These are phyloP conservation scores for Phylloscopus trochiloides DNA, from an alignment of 2,113 vertebrate genomes.

Conservation along the genomic window DNA sequence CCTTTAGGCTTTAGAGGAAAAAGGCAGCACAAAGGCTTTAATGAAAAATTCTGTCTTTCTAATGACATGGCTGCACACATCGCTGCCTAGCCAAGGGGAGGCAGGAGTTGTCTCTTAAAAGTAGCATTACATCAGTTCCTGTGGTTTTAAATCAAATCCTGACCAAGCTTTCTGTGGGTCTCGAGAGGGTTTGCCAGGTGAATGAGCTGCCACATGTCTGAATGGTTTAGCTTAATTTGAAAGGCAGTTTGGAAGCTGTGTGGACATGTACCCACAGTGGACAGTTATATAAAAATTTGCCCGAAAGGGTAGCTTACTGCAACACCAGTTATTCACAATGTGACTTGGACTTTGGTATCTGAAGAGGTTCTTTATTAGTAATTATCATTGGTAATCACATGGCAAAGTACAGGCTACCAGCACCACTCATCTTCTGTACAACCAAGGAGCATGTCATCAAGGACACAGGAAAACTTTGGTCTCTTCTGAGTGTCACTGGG, in stretches of 20 bases:
- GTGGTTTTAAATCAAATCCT: neutral
- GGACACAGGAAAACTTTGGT: neutral
- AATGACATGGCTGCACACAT: neutral
- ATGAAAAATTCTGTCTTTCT: neutral
- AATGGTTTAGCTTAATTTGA: neutral
- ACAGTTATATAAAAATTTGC: neutral
- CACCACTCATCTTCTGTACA: neutral
- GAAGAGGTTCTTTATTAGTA: neutral
- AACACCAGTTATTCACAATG: neutral
- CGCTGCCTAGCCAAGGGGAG: rapidly evolving
- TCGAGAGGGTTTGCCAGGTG: neutral
- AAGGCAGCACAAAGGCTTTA: neutral
- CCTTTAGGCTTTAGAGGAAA: neutral
- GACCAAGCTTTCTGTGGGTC: neutral
- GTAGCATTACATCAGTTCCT: neutral
- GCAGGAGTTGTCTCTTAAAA: neutral
- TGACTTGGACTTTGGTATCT: neutral
- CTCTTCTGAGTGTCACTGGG: neutral
- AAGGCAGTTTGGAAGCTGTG: neutral
- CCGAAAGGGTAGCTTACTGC: neutral
- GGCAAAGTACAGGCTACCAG: neutral
- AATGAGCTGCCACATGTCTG: neutral
- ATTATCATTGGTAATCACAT: neutral
- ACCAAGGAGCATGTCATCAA: neutral
- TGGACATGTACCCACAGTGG: neutral